phyloP scores from a whole-genome alignment of 2,113 vertebrate genomes.

The Lophius piscatorius region DNA sequence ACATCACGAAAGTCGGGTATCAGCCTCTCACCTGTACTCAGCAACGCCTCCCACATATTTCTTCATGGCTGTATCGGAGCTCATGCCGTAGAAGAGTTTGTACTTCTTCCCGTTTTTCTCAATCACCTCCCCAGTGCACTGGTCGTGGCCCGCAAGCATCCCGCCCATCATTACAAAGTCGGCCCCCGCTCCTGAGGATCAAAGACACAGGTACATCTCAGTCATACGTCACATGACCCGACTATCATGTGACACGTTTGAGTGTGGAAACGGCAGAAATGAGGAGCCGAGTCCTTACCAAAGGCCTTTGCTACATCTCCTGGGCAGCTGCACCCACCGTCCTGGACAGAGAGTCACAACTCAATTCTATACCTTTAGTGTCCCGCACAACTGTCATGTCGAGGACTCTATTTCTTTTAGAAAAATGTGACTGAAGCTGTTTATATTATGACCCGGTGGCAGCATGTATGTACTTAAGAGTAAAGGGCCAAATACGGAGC shows the following conservation, averaged over 20 bases:
- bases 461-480: too few relatives aligned
- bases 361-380: too few relatives aligned
- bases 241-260: neutral
- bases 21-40: conserved; percentile 88
- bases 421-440: too few relatives aligned
- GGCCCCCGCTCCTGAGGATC: conserved; percentile 88
- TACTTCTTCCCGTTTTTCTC: conserved; percentile 94
- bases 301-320: conserved; percentile 99
- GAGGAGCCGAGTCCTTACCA: conserved; percentile 79
- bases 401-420: too few relatives aligned
- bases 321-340: conserved; percentile 96
- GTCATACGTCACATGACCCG: too few relatives aligned
- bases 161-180: conserved; percentile 99
- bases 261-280: neutral
- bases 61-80: conserved; percentile 98
- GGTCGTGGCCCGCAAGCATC: conserved; percentile 98
- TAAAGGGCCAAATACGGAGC: too few relatives aligned
- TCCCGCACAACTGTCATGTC: too few relatives aligned
- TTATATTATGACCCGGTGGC: too few relatives aligned
- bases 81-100: conserved; percentile 99
- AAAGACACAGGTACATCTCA: too few relatives aligned
- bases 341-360: conserved; percentile 80
- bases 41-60: conserved; percentile 94
- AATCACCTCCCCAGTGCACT: conserved; percentile 91
- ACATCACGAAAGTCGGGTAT: too few relatives aligned